A percentile compares a stretch with the other conserved stretches of the same genome.
Evolutionary conservation across 2,888 invertebrate species (phyloP).

Genomic region (Taenaris catops): DNA sequence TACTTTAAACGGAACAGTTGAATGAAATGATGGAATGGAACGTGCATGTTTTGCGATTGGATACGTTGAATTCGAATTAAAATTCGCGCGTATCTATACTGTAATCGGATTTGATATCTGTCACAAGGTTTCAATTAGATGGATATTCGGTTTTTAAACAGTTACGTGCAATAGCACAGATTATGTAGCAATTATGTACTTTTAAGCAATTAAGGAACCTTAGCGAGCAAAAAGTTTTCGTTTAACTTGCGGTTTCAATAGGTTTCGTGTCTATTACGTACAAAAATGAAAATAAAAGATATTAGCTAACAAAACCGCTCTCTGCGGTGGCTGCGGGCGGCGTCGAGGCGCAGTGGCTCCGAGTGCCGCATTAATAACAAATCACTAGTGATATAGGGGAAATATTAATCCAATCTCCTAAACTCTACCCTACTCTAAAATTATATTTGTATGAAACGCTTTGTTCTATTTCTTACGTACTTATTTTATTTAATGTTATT

Average conservation of each 20-base stretch:
- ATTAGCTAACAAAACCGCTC: conserved; percentile 20
- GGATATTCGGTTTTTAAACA: conserved; percentile 2
- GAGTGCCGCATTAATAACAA: conserved; percentile 27
- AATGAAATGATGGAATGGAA: conserved; percentile 52
- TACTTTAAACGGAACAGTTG: conserved; percentile 40
- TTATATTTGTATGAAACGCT: no score
- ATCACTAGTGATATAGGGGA: conserved; percentile 19
- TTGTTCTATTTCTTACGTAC: no score
- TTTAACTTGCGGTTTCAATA: conserved; percentile 1
- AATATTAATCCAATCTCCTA: conserved; percentile 33
- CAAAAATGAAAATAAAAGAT: conserved; percentile 11
- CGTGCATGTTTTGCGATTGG: conserved; percentile 55
- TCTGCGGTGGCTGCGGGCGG: conserved; percentile 21
- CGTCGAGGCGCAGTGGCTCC: conserved; percentile 10
- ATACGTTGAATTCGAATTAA: conserved; percentile 47
- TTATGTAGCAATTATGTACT: no score
- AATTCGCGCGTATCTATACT: conserved; percentile 6
- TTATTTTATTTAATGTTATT: no score
- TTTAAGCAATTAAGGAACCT: no score
- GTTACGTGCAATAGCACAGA: neutral
- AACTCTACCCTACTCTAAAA: neutral
- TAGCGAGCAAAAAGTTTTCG: neutral
- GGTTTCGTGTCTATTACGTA: conserved; percentile 13
- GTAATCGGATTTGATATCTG: conserved; percentile 6
- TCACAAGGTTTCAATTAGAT: conserved; percentile 7